Evolutionary conservation across 2,888 invertebrate species (phyloP).

Genomic region (Rhingia campestris): DNA sequence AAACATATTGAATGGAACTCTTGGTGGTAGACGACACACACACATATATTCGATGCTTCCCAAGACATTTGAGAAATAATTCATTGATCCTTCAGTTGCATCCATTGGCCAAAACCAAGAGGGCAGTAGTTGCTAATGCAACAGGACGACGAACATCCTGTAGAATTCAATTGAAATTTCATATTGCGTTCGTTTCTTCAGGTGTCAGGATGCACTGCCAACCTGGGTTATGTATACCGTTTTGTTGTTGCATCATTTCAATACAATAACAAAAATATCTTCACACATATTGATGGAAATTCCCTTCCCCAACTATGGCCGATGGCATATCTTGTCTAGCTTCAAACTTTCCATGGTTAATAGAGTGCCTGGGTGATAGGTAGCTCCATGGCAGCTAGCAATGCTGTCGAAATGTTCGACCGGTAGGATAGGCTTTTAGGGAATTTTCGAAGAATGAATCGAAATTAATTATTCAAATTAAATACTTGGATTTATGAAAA

Average conservation of each 20-base stretch:
- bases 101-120: conserved; percentile 37
- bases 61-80: conserved; percentile 67
- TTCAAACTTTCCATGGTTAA: too few relatives aligned
- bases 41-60: conserved; percentile 35
- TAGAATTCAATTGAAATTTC: conserved; percentile 66
- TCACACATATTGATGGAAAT: conserved; percentile 33
- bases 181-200: conserved; percentile 24
- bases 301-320: background rate
- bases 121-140: conserved; percentile 60
- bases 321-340: background rate
- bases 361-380: too few relatives aligned
- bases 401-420: conserved; percentile 22
- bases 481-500: conserved; percentile 68
- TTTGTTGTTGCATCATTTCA: conserved; percentile 51
- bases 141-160: conserved; percentile 52
- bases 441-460: conserved; percentile 36
- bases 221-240: background rate
- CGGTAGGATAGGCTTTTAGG: conserved; percentile 28
- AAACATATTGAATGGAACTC: conserved; percentile 57
- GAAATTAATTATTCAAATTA: conserved; percentile 71
- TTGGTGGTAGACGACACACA: conserved; percentile 8
- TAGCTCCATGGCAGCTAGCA: too few relatives aligned
- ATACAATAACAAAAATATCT: conserved; percentile 52
- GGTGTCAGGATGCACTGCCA: conserved; percentile 7
- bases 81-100: conserved; percentile 70